phyloP scores from a whole-genome alignment of 2,113 vertebrate genomes.

The Sylvicapra grimmia region DNA sequence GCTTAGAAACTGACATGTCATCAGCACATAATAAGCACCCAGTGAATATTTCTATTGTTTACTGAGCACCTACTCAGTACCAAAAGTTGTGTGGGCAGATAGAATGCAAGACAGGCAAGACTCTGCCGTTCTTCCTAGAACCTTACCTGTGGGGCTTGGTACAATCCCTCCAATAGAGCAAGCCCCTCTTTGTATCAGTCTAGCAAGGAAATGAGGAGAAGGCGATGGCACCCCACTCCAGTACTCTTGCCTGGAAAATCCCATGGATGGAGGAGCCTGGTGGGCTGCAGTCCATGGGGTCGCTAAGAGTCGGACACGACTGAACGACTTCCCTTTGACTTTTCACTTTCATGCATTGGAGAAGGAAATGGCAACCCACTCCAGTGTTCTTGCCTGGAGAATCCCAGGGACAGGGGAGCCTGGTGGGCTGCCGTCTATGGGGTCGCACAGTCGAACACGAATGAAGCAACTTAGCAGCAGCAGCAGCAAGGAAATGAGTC shows the following conservation, averaged over 20 bases:
- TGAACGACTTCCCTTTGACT: too few species aligned
- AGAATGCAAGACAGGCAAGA: neutral
- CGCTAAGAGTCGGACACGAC: fast-evolving
- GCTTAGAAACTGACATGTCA: neutral
- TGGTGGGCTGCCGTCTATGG: too few species aligned
- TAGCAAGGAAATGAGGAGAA: neutral
- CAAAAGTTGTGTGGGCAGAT: fast-evolving
- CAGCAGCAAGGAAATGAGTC: neutral
- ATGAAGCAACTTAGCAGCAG: too few species aligned
- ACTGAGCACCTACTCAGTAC: neutral
- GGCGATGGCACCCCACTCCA: too few species aligned
- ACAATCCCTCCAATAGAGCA: too few species aligned
- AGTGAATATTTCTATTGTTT: neutral
- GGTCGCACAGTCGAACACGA: fast-evolving
- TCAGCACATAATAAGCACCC: neutral
- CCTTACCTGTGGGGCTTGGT: neutral
- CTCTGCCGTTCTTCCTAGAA: neutral
- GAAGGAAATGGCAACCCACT: too few species aligned
- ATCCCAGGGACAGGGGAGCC: too few species aligned
- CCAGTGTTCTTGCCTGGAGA: too few species aligned
- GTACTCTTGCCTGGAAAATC: too few species aligned
- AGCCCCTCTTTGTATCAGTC: neutral
- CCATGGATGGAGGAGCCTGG: too few species aligned
- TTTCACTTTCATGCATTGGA: too few species aligned
- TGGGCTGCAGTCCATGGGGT: too few species aligned